Percentiles rank a stretch among this genome's conserved stretches.
Conservation (phyloP, 2,797 vertebrate species). For the Arrhamphus sclerolepis region DNA sequence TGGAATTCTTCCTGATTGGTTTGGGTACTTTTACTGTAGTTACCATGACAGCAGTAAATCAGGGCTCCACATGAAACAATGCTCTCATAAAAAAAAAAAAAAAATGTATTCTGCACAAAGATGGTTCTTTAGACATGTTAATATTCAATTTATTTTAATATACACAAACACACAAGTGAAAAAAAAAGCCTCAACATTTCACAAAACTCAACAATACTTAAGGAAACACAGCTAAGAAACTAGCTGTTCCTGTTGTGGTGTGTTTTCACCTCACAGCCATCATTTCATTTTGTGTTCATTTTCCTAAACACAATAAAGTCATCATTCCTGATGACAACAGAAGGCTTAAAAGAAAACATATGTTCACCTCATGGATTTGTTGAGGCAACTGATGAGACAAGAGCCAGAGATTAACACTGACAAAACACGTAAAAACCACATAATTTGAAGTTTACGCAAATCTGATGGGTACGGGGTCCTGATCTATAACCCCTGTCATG, state of each 20-base stretch:
- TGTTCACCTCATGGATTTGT: not conserved
- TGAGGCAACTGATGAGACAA: not conserved
- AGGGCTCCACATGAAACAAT: not conserved
- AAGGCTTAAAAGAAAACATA: not conserved
- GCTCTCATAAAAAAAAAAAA: not conserved
- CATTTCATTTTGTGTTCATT: not conserved
- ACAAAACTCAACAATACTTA: no score
- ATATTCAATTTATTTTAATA: no score
- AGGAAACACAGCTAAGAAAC: no score
- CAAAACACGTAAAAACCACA: not conserved
- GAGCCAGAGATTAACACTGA: conserved; percentile 10
- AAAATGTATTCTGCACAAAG: not conserved
- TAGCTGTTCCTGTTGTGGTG: not conserved
- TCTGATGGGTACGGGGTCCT: not conserved
- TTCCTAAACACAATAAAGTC: not conserved
- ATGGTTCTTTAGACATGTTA: not conserved
- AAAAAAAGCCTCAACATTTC: no score
- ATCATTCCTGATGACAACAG: not conserved
- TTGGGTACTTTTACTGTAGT: not conserved
- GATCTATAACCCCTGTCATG: not conserved
- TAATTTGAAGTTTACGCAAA: not conserved
- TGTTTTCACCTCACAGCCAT: not conserved
- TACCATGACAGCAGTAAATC: conserved; percentile 36
- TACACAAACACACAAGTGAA: no score
- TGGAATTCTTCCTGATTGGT: not conserved